These are phyloP conservation scores for Trichoplusia ni DNA, from an alignment of 1,140 invertebrate genomes.

Conservation along the genomic window DNA sequence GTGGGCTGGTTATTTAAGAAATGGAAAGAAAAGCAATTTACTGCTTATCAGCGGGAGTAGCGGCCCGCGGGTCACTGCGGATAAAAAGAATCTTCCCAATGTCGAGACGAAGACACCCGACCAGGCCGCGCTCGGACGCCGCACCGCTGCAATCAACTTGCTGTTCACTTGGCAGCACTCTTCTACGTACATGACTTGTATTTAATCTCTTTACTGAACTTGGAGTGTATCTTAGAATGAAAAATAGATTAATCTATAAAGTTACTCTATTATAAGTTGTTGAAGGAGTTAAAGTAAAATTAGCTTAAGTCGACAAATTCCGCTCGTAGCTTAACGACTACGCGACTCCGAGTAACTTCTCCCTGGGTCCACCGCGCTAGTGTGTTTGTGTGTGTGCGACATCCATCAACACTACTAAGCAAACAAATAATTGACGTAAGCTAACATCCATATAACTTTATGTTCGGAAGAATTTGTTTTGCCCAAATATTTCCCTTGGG, in stretches of 20 bases:
- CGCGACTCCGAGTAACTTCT: slow-evolving; percentile 60
- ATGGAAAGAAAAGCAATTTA: slow-evolving; percentile 75
- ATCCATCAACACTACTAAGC: neutral
- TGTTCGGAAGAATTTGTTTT: too few species aligned
- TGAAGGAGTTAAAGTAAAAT: slow-evolving; percentile 69
- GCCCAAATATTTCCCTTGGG: too few species aligned
- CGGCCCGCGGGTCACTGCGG: slow-evolving; percentile 55
- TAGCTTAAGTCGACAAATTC: slow-evolving; percentile 78
- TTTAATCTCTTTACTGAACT: neutral
- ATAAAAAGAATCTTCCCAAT: slow-evolving; percentile 49
- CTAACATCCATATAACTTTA: too few species aligned
- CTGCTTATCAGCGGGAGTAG: slow-evolving; percentile 67
- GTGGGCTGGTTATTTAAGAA: slow-evolving; percentile 67
- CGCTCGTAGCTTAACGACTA: slow-evolving; percentile 65
- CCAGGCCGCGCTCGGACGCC: neutral
- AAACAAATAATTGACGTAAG: too few species aligned
- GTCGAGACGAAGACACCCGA: slow-evolving; percentile 39
- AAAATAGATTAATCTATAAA: slow-evolving; percentile 76
- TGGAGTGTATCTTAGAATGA: slow-evolving; percentile 15
- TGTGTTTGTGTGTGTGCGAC: neutral
- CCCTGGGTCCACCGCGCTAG: slow-evolving; percentile 25
- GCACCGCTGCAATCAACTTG: neutral
- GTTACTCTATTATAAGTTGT: slow-evolving; percentile 80
- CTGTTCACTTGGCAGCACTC: neutral
- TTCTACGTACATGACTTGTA: neutral